These are phyloP conservation scores for Porites divaricata DNA, from an alignment of 92 coral and sea anemone genomes.

Conservation along the genomic window DNA sequence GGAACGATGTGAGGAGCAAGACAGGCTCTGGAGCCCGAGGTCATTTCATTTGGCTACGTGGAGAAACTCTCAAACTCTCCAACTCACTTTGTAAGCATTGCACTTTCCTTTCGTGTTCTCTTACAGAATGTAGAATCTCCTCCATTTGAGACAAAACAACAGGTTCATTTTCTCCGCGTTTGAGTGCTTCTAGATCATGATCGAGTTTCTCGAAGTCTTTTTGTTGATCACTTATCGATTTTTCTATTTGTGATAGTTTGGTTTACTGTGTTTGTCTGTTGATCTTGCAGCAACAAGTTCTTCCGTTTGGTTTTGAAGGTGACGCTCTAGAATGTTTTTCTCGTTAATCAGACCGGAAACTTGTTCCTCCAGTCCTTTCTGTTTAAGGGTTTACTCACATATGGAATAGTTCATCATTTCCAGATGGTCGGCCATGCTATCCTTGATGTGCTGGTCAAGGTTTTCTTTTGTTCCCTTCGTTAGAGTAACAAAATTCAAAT, in stretches of 20 bases:
- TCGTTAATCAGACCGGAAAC: slow-evolving; percentile 23
- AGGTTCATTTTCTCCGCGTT: not conserved
- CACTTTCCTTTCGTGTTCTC: slow-evolving; percentile 21
- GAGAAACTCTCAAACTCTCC: not conserved
- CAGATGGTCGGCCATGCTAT: slow-evolving; percentile 46
- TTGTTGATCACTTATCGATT: slow-evolving; percentile 38
- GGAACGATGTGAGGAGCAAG: too few relatives aligned
- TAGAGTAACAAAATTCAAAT: not conserved
- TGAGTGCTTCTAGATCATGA: not conserved
- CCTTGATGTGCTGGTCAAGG: slow-evolving; percentile 42
- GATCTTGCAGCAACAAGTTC: slow-evolving; percentile 53
- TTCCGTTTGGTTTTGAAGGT: slow-evolving; percentile 59
- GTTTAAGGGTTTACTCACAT: not conserved
- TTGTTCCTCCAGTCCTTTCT: slow-evolving; percentile 30
- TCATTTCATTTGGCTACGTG: too few relatives aligned
- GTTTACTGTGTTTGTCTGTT: slow-evolving; percentile 62
- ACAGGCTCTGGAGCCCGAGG: too few relatives aligned
- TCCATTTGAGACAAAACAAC: slow-evolving; percentile 39
- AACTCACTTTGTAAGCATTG: slow-evolving; percentile 37
- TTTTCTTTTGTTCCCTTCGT: slow-evolving; percentile 56
- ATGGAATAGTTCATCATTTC: slow-evolving; percentile 22
- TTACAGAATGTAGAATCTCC: slow-evolving; percentile 35
- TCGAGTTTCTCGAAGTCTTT: slow-evolving; percentile 21
- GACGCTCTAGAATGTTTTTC: slow-evolving; percentile 23
- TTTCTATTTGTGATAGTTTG: slow-evolving; percentile 45